phyloP scores from a whole-genome alignment of 2,888 invertebrate genomes.

The Malthinus seriepunctatus region DNA sequence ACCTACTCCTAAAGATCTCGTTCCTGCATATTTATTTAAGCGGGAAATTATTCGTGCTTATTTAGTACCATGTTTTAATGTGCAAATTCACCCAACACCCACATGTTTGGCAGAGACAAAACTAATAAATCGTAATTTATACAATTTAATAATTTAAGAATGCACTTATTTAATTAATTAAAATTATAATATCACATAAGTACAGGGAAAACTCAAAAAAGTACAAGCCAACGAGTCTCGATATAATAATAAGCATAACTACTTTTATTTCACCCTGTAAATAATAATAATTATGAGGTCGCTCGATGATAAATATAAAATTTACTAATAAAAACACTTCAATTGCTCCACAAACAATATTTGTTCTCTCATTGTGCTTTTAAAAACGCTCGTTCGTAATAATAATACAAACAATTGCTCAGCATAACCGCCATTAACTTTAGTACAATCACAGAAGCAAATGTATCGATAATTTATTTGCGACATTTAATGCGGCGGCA shows the following conservation, averaged over 20 bases:
- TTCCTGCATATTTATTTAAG: slow-evolving; percentile 22
- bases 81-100: slow-evolving; percentile 12
- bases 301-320: slow-evolving; percentile 7
- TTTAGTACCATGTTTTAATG: slow-evolving; percentile 30
- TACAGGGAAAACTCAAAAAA: not conserved
- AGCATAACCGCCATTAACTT: slow-evolving; percentile 10
- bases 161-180: slow-evolving; percentile 11
- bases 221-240: not conserved
- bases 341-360: slow-evolving; percentile 5
- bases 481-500: slow-evolving; percentile 25
- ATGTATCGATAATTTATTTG: slow-evolving; percentile 9
- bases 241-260: not conserved
- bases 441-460: slow-evolving; percentile 24
- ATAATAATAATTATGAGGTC: slow-evolving; percentile 10
- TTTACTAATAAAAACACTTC: slow-evolving; percentile 1
- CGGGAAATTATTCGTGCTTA: slow-evolving; percentile 24
- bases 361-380: slow-evolving; percentile 12
- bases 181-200: not conserved
- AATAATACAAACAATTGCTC: slow-evolving; percentile 13
- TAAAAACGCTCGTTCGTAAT: slow-evolving; percentile 15
- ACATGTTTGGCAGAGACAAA: slow-evolving; percentile 17
- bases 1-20: slow-evolving; percentile 27
- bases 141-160: slow-evolving; percentile 5
- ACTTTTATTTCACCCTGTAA: not conserved
- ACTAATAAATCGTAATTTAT: slow-evolving; percentile 4